Evolutionary conservation across 2,888 invertebrate genomes (phyloP).

Genomic region (Steromphala cineraria): DNA sequence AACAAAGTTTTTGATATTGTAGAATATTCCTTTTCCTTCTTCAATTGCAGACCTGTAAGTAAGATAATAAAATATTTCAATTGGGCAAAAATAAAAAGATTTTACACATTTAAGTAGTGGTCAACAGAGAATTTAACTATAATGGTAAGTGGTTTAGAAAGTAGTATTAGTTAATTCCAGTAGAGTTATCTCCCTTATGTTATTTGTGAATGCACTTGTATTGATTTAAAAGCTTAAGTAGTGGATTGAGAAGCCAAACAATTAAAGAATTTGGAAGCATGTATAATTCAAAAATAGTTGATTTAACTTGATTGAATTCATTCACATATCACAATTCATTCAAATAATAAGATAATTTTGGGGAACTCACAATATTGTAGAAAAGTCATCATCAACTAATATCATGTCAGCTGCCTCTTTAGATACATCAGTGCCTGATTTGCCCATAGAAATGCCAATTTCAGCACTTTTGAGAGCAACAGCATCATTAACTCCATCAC

Average conservation of each 20-base stretch:
- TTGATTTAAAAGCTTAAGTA: too few species aligned
- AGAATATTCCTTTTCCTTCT: slow-evolving; percentile 99
- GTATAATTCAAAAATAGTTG: too few species aligned
- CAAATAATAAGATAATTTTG: too few species aligned
- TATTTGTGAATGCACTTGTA: too few species aligned
- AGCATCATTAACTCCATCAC: slow-evolving; percentile 99
- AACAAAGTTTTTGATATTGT: slow-evolving; percentile 99
- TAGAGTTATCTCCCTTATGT: neutral
- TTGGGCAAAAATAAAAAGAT: too few species aligned
- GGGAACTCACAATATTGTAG: slow-evolving; percentile 90
- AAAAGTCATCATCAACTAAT: slow-evolving; percentile 97
- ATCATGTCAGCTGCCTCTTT: slow-evolving; percentile 99
- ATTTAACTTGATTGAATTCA: too few species aligned
- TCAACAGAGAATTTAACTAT: too few species aligned
- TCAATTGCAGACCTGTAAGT: slow-evolving; percentile 88
- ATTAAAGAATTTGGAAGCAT: too few species aligned
- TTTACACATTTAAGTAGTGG: too few species aligned
- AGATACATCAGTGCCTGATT: slow-evolving; percentile 96
- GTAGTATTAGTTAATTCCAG: neutral
- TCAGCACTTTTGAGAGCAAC: slow-evolving; percentile 98
- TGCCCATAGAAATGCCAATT: slow-evolving; percentile 96
- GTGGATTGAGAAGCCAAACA: too few species aligned
- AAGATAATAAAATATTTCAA: slow-evolving; percentile 4
- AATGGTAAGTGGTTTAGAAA: neutral
- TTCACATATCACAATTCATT: too few species aligned